These are phyloP conservation scores for Hyposmocoma kahamanoa DNA, from an alignment of 1,140 invertebrate species.

Conservation along the genomic window DNA sequence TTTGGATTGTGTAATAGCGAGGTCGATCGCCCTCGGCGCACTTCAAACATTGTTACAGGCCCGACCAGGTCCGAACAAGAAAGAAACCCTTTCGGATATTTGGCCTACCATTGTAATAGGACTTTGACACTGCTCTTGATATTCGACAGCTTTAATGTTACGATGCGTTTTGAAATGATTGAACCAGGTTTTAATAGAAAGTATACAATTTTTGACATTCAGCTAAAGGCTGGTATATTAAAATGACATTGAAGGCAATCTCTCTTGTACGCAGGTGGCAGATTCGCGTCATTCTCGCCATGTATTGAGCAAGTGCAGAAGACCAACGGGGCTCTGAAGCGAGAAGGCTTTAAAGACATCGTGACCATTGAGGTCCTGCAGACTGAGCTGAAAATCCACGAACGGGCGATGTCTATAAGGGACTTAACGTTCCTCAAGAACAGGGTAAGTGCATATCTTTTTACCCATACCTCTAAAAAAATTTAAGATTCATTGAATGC, in stretches of 20 bases:
- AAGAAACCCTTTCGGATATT: constrained; percentile 22
- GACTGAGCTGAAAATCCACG: constrained; percentile 75
- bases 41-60: constrained; percentile 25
- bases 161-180: neutral
- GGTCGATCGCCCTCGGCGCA: constrained; percentile 26
- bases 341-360: constrained; percentile 87
- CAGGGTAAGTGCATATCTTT: no score
- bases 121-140: constrained; percentile 13
- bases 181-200: no score
- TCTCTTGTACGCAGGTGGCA: constrained; percentile 85
- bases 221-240: no score
- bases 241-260: no score
- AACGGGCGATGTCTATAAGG: neutral
- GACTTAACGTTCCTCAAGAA: neutral
- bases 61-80: constrained; percentile 15
- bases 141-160: constrained; percentile 9
- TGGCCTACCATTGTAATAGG: constrained; percentile 18
- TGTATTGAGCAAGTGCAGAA: constrained; percentile 98
- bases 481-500: no score
- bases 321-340: constrained; percentile 81
- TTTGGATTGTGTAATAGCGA: constrained; percentile 31
- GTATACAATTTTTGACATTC: no score
- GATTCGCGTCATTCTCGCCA: constrained; percentile 97
- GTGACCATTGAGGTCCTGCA: constrained; percentile 92
- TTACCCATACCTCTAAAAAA: no score